These are phyloP conservation scores for Euplexia lucipara DNA, from an alignment of 2,888 invertebrate species.

Conservation along the genomic window DNA sequence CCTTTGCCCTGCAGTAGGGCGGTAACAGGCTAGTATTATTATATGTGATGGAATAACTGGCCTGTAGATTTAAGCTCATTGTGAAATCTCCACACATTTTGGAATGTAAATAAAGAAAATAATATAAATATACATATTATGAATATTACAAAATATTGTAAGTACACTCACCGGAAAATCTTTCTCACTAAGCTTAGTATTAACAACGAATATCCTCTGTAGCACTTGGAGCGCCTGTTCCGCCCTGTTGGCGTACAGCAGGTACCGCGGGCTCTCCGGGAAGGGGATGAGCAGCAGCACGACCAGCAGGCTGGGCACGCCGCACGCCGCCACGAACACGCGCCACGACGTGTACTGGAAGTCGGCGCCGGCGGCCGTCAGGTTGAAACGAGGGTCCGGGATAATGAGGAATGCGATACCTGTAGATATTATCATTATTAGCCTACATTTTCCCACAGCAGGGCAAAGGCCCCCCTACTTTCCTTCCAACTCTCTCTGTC, in stretches of 20 bases:
- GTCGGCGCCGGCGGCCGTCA: conserved; percentile 71
- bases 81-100: too few species aligned
- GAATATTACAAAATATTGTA: too few species aligned
- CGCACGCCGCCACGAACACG: conserved; percentile 92
- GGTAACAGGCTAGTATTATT: too few species aligned
- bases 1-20: too few species aligned
- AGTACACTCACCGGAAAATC: conserved; percentile 88
- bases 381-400: conserved; percentile 79
- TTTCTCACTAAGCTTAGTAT: conserved; percentile 86
- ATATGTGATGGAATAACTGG: too few species aligned
- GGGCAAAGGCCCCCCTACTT: too few species aligned
- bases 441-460: too few species aligned
- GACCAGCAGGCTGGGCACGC: conserved; percentile 90
- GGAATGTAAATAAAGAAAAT: too few species aligned
- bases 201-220: conserved; percentile 89
- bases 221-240: conserved; percentile 89
- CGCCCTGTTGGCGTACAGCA: conserved; percentile 87
- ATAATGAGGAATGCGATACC: conserved; percentile 88
- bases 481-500: too few species aligned
- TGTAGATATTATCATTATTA: too few species aligned
- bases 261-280: conserved; percentile 91
- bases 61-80: too few species aligned
- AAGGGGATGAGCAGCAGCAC: conserved; percentile 87
- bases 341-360: conserved; percentile 92
- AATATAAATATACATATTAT: too few species aligned